Evolutionary conservation across 2,888 invertebrate species (phyloP), one percentile per base, ranked within the genome.

Genomic region (Ornithoptera priamus): DNA sequence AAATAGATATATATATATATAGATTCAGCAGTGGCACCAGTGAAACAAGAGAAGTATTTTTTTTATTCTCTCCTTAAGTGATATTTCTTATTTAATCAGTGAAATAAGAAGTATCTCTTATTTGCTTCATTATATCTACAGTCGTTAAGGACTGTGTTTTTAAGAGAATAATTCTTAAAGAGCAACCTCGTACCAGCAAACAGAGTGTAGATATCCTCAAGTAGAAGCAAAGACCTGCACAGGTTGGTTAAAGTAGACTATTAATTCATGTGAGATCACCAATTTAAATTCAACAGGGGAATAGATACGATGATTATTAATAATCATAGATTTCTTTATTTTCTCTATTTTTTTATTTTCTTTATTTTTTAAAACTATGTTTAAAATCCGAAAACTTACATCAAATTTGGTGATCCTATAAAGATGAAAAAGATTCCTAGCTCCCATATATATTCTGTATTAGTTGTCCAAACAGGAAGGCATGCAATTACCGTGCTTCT

Each of bases 201-300:
- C 53, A 36, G 56, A 56, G 64, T 69, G 42, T 67, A 59, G 62
- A 59, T 22, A 59, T 59, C 22, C 22, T 17, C 59, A 59, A 18
- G 30, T 6, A 5, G 53, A 53, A n/a, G 53, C 53, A n/a, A 53
- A 53, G 18, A 53, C 53, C 53, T 53, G 53, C n/a, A 53, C 53
- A 53, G n/a, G 18, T 53, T 53, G 53, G 53, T 53, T 53, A 46
- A 46, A 46, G 46, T 46, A 46, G 46, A 46, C 15, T 15, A 46
- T 46, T n/a, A 53, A n/a, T 53, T n/a, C n/a, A 1, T 53, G 18
- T n/a, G 8, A 18, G 12, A 53, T n/a, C 53, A 7, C 18, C n/a
- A n/a, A 12, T 53, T n/a, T n/a, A 1, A 53, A n/a, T 53, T 53
- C n/a, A 53, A 18, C 53, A 1, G 18, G 18, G n/a, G n/a, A 53